Conservation (phyloP, 2,113 vertebrate genomes). For the Nansenia antarctica region DNA sequence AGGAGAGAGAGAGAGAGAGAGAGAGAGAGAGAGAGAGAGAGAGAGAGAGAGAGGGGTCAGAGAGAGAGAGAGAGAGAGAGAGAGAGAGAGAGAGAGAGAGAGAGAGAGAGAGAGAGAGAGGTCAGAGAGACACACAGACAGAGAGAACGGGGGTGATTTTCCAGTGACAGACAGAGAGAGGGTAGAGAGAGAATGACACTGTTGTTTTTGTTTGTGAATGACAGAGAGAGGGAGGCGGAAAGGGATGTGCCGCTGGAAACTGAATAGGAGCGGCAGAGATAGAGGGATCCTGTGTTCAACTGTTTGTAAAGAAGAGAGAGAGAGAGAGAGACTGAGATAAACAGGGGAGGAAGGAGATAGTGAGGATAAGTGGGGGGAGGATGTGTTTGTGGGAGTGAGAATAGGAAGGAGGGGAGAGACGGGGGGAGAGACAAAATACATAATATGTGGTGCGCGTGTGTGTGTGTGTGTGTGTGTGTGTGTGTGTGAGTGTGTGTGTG, state of each 20-base stretch:
- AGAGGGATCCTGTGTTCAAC: constrained; percentile 53
- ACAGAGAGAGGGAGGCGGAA: constrained; percentile 48
- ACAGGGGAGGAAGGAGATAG: constrained; percentile 1
- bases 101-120: constrained; percentile 23
- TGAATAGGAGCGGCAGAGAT: constrained; percentile 49
- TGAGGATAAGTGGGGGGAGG: constrained; percentile 15
- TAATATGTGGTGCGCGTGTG: too few relatives aligned
- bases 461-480: not conserved
- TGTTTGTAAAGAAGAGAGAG: constrained; percentile 21
- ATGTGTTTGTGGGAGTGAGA: not conserved
- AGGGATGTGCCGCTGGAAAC: constrained; percentile 56
- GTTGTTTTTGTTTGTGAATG: constrained; percentile 59
- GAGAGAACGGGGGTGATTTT: not conserved
- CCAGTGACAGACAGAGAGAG: constrained; percentile 21
- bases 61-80: constrained; percentile 27
- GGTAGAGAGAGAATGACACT: constrained; percentile 39
- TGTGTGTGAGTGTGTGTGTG: not conserved
- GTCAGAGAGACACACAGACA: constrained; percentile 12
- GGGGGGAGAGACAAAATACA: too few relatives aligned
- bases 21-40: constrained; percentile 28
- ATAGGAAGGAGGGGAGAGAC: too few relatives aligned
- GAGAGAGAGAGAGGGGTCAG: not conserved
- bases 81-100: constrained; percentile 44
- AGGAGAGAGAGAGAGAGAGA: not conserved
- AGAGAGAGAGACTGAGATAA: not conserved